phyloP scores from a whole-genome alignment of 2,797 vertebrate species.

The Poeciliopsis paucimaculata region DNA sequence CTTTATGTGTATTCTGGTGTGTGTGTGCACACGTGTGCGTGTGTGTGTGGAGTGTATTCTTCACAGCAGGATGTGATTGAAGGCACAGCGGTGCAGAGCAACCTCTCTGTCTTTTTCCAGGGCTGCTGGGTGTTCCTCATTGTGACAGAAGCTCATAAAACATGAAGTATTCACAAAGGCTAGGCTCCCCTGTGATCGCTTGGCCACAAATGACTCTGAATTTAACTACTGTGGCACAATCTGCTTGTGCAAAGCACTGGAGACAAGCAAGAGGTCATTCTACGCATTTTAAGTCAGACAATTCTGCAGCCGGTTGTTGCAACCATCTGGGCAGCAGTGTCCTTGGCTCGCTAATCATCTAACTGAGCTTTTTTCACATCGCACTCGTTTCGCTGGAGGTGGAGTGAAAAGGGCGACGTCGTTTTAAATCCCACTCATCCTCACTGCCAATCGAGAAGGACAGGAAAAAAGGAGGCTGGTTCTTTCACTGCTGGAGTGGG shows the following conservation, averaged over 20 bases:
- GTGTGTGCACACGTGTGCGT: slow-evolving; percentile 24
- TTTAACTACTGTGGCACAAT: slow-evolving; percentile 37
- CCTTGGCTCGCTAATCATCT: slow-evolving; percentile 43
- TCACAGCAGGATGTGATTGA: slow-evolving; percentile 54
- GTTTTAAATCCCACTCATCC: slow-evolving; percentile 54
- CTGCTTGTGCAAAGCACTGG: slow-evolving; percentile 45
- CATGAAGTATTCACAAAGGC: slow-evolving; percentile 44
- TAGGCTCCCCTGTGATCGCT: slow-evolving; percentile 47
- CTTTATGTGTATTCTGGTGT: slow-evolving; percentile 40
- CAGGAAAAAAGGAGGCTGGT: slow-evolving; percentile 41
- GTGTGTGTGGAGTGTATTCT: slow-evolving; percentile 36
- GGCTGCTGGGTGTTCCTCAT: slow-evolving; percentile 15
- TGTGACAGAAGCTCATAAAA: slow-evolving; percentile 48
- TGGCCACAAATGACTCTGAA: slow-evolving; percentile 41
- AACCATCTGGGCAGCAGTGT: slow-evolving; percentile 57
- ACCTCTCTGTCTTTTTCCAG: slow-evolving; percentile 17
- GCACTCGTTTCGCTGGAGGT: slow-evolving; percentile 28
- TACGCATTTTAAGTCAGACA: slow-evolving; percentile 55
- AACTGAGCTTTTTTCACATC: slow-evolving; percentile 27
- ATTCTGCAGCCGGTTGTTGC: slow-evolving; percentile 67
- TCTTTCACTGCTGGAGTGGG: slow-evolving; percentile 52
- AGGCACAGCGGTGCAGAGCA: slow-evolving; percentile 40
- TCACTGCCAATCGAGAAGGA: slow-evolving; percentile 51
- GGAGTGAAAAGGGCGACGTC: slow-evolving; percentile 24
- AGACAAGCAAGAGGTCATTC: slow-evolving; percentile 33